A percentile compares a stretch with the other conserved stretches of the same genome.
Conservation (phyloP, 2,888 invertebrate species). For the Rhingia rostrata region DNA sequence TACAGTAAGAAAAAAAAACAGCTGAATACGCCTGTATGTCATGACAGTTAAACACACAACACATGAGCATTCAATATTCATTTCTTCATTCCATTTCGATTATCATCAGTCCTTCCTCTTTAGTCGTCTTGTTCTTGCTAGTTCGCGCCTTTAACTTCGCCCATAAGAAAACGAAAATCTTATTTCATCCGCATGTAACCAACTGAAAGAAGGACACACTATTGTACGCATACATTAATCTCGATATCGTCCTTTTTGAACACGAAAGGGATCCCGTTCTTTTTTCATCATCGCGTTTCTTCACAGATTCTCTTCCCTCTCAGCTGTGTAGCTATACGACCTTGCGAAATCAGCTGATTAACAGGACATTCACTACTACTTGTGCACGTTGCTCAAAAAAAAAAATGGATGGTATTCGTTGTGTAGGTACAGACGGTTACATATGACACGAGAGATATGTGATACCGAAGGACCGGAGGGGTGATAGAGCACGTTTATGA, state of each 20-base stretch:
- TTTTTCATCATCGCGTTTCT: not conserved
- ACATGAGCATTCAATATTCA: not conserved
- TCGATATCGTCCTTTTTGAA: slow-evolving; percentile 31
- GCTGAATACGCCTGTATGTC: not conserved
- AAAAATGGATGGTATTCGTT: slow-evolving; percentile 31
- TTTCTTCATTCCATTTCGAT: slow-evolving; percentile 46
- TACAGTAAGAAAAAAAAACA: not conserved
- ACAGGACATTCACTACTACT: slow-evolving; percentile 66
- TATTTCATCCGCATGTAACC: slow-evolving; percentile 32
- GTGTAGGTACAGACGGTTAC: not conserved
- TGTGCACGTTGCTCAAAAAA: slow-evolving; percentile 7
- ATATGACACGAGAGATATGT: slow-evolving; percentile 27
- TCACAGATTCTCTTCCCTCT: not conserved
- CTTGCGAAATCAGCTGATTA: slow-evolving; percentile 73
- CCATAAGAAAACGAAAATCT: slow-evolving; percentile 45
- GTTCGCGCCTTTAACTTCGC: slow-evolving; percentile 63
- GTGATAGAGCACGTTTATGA: slow-evolving; percentile 28
- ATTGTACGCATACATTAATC: not conserved
- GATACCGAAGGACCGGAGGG: slow-evolving; percentile 4
- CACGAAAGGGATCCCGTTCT: slow-evolving; percentile 51
- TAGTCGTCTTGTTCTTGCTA: slow-evolving; percentile 5
- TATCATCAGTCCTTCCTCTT: slow-evolving; percentile 15
- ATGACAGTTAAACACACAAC: slow-evolving; percentile 4
- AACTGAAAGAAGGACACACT: slow-evolving; percentile 42
- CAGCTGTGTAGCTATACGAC: slow-evolving; percentile 66